Percentiles rank a stretch among this genome's conserved stretches.
Evolutionary conservation across 2,888 invertebrate genomes (phyloP).

Genomic region (Ametastegia equiseti): DNA sequence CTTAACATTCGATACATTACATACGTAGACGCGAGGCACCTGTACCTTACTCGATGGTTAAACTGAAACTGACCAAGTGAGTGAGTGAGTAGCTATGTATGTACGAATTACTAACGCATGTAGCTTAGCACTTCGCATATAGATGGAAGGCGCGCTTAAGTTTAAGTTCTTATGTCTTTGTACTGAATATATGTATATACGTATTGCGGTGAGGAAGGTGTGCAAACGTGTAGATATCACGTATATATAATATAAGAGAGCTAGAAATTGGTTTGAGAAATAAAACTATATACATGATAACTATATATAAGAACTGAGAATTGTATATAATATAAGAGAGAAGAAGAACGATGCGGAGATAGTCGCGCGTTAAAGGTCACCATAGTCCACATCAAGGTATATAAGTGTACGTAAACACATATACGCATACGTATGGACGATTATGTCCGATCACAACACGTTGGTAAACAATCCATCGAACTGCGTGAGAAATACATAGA

Average conservation of each 20-base stretch:
- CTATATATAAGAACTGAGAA: constrained; percentile 7
- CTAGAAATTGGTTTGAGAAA: too few species aligned
- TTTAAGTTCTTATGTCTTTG: background rate
- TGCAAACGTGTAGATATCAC: background rate
- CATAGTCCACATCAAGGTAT: background rate
- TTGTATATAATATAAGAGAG: constrained; percentile 2
- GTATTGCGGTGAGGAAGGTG: background rate
- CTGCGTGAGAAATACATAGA: constrained; percentile 6
- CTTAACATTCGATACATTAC: too few species aligned
- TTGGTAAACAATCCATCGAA: background rate
- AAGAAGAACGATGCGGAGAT: background rate
- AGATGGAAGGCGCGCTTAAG: background rate
- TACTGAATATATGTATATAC: background rate
- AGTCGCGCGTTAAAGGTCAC: constrained; percentile 9
- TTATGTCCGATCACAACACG: background rate
- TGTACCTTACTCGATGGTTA: constrained; percentile 36
- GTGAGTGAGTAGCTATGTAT: constrained; percentile 12
- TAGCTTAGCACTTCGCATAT: too few species aligned
- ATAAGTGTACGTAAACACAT: background rate
- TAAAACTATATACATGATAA: background rate
- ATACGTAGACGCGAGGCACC: constrained; percentile 25
- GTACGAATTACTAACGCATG: too few species aligned
- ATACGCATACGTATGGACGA: background rate
- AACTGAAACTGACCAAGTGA: constrained; percentile 36
- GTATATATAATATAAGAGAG: too few species aligned